Evolutionary conservation across 2,113 vertebrate species (phyloP).

Genomic region (Colaptes auratus): DNA sequence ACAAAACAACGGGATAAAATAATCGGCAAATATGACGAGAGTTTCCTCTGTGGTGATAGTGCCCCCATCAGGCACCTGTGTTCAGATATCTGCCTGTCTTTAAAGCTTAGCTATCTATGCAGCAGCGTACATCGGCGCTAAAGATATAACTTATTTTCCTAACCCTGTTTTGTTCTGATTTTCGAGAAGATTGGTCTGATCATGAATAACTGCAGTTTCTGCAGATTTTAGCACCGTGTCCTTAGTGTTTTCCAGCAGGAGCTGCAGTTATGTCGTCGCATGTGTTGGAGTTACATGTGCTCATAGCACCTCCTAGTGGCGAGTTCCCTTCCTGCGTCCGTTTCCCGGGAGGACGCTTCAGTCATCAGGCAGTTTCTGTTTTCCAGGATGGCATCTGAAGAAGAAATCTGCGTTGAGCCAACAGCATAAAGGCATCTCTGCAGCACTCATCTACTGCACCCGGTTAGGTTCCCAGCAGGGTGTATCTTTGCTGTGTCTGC

Average conservation of each 20-base stretch:
- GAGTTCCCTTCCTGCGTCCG: rapidly evolving
- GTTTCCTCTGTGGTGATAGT: not conserved
- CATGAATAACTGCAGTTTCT: rapidly evolving
- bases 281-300: rapidly evolving
- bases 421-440: rapidly evolving
- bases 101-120: not conserved
- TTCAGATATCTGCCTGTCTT: not conserved
- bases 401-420: no score
- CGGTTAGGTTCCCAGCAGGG: rapidly evolving
- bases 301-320: not conserved
- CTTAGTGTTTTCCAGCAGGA: rapidly evolving
- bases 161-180: not conserved
- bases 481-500: rapidly evolving
- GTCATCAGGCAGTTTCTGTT: rapidly evolving
- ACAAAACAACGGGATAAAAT: not conserved
- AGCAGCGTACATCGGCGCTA: rapidly evolving
- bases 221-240: rapidly evolving
- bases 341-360: not conserved
- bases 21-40: rapidly evolving
- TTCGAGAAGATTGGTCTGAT: rapidly evolving
- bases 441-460: rapidly evolving
- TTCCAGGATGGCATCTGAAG: not conserved
- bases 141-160: not conserved
- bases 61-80: constrained; percentile 36
- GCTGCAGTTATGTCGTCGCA: rapidly evolving